Conservation (phyloP, 2,797 vertebrate genomes). For the Clamator glandarius region DNA sequence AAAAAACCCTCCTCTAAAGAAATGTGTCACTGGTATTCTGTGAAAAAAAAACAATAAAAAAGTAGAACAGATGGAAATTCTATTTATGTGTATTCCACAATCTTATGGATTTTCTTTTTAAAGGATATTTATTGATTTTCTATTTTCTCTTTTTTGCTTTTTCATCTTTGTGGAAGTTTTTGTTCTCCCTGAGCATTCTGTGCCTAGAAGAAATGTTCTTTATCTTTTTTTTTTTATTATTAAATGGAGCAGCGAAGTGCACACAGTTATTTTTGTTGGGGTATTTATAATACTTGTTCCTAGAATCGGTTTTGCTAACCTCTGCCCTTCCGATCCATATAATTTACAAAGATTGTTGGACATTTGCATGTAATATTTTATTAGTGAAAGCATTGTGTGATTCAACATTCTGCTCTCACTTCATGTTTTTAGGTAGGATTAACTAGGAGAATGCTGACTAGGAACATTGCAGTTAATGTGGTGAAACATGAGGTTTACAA, state of each 20-base stretch:
- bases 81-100: not conserved
- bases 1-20: not conserved
- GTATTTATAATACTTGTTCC: not conserved
- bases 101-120: not conserved
- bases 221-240: not conserved
- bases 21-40: not conserved
- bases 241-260: not conserved
- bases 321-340: not conserved
- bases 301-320: not conserved
- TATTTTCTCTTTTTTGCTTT: not conserved
- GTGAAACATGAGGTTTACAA: not conserved
- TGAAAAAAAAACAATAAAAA: not conserved
- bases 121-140: not conserved
- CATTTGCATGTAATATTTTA: not conserved
- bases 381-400: not conserved
- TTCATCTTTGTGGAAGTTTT: not conserved
- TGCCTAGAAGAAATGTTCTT: not conserved
- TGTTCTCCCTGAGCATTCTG: not conserved
- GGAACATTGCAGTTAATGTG: not conserved
- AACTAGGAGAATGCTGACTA: not conserved
- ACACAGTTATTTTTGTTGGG: not conserved
- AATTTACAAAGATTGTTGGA: not conserved
- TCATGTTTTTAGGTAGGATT: not conserved
- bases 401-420: not conserved
- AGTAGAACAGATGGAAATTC: not conserved